phyloP scores from a whole-genome alignment of 1,140 invertebrate genomes.

The Cardiocondyla obscurior region DNA sequence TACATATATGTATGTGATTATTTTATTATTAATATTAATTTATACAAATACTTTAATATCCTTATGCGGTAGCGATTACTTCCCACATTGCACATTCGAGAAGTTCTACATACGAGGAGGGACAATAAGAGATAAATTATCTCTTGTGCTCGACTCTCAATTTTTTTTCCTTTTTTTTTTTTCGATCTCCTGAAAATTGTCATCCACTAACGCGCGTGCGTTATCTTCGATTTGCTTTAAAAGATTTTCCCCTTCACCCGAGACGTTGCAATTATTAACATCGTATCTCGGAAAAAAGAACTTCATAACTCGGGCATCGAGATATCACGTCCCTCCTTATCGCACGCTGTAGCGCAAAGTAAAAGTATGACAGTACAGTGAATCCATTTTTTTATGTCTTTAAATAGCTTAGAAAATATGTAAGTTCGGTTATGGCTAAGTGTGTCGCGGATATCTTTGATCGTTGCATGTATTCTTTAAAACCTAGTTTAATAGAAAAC shows the following conservation, averaged over 20 bases:
- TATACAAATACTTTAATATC: constrained; percentile 49
- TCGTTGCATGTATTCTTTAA: constrained; percentile 69
- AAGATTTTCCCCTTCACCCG: background rate
- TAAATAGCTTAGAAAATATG: constrained; percentile 65
- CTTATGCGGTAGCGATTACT: constrained; percentile 12
- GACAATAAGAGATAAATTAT: background rate
- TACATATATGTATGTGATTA: background rate
- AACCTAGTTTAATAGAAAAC: constrained; percentile 66
- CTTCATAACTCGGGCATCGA: background rate
- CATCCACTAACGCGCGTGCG: too few species aligned
- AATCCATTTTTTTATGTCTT: constrained; percentile 11
- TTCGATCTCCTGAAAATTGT: background rate
- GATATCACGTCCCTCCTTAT: background rate
- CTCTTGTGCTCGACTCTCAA: background rate
- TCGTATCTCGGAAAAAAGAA: background rate
- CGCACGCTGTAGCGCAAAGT: background rate
- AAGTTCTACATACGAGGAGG: constrained; percentile 1
- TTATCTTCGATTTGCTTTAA: background rate
- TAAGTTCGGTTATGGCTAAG: constrained; percentile 49
- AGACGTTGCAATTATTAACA: background rate
- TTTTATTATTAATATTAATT: constrained; percentile 51
- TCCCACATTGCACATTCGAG: constrained; percentile 37
- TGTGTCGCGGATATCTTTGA: constrained; percentile 61
- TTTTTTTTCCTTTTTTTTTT: too few species aligned
- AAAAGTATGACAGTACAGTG: background rate